These are phyloP conservation scores for Sinonovacula constricta DNA, from an alignment of 1,140 invertebrate genomes.

Conservation along the genomic window DNA sequence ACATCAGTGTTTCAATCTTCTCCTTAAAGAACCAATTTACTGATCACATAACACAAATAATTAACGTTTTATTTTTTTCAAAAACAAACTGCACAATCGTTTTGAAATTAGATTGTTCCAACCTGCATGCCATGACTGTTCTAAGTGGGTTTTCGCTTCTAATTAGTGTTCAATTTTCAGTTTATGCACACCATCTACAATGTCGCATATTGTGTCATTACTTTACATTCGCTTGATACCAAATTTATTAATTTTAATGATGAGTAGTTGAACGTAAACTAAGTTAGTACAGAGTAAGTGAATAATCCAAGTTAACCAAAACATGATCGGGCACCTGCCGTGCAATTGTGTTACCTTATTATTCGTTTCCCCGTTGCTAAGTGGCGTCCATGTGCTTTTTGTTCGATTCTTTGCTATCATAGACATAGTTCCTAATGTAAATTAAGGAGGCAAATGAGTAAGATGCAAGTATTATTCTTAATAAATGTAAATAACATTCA, in stretches of 20 bases:
- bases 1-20: too few species aligned
- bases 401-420: conserved; percentile 75
- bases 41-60: too few species aligned
- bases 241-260: background rate
- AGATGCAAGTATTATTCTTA: too few species aligned
- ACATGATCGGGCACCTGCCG: conserved; percentile 49
- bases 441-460: too few species aligned
- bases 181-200: too few species aligned
- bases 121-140: too few species aligned
- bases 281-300: background rate
- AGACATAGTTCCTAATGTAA: conserved; percentile 63
- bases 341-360: conserved; percentile 66
- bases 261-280: background rate
- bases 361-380: conserved; percentile 75
- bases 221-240: background rate
- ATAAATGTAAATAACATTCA: background rate
- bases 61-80: too few species aligned
- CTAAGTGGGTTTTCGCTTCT: too few species aligned
- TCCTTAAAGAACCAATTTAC: too few species aligned
- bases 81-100: too few species aligned
- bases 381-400: conserved; percentile 77
- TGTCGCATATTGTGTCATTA: background rate
- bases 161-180: too few species aligned
- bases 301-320: background rate
- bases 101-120: too few species aligned